Evolutionary conservation across 2,113 vertebrate species (phyloP).

Genomic region (Clarias macrocephalus): DNA sequence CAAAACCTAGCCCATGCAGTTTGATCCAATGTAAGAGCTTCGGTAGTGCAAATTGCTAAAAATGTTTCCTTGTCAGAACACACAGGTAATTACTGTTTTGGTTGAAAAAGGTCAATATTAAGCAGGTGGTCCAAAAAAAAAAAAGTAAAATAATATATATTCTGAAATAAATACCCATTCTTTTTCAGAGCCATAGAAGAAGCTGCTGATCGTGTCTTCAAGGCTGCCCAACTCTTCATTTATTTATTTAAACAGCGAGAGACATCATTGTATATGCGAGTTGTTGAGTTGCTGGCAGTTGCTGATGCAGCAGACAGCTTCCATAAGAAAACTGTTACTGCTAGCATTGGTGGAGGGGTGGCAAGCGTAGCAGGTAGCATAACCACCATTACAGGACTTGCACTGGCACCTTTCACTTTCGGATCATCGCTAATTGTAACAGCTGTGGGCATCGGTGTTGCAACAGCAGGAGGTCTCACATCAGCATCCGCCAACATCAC

Average conservation of each 20-base stretch:
- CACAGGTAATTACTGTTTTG: too few species aligned
- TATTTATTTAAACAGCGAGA: slow-evolving; percentile 66
- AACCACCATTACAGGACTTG: slow-evolving; percentile 75
- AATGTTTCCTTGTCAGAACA: too few species aligned
- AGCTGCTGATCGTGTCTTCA: slow-evolving; percentile 72
- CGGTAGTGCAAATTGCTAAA: too few species aligned
- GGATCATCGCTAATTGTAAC: slow-evolving; percentile 76
- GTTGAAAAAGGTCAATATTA: too few species aligned
- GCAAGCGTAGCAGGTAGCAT: slow-evolving; percentile 72
- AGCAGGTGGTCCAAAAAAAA: too few species aligned
- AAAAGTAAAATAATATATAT: too few species aligned
- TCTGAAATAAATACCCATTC: too few species aligned
- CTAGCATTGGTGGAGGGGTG: slow-evolving; percentile 70
- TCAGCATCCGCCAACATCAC: slow-evolving; percentile 76
- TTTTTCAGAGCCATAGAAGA: slow-evolving; percentile 67
- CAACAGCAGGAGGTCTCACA: slow-evolving; percentile 71
- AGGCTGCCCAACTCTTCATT: slow-evolving; percentile 71
- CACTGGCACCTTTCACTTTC: slow-evolving; percentile 74
- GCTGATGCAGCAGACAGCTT: slow-evolving; percentile 71
- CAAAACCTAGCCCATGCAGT: too few species aligned
- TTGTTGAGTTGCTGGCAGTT: slow-evolving; percentile 64
- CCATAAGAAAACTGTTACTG: slow-evolving; percentile 72
- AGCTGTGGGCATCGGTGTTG: slow-evolving; percentile 73
- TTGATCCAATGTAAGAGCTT: too few species aligned
- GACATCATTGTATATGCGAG: slow-evolving; percentile 61